Evolutionary conservation across 2,797 vertebrate genomes (phyloP).

Genomic region (Phalanger gymnotis): DNA sequence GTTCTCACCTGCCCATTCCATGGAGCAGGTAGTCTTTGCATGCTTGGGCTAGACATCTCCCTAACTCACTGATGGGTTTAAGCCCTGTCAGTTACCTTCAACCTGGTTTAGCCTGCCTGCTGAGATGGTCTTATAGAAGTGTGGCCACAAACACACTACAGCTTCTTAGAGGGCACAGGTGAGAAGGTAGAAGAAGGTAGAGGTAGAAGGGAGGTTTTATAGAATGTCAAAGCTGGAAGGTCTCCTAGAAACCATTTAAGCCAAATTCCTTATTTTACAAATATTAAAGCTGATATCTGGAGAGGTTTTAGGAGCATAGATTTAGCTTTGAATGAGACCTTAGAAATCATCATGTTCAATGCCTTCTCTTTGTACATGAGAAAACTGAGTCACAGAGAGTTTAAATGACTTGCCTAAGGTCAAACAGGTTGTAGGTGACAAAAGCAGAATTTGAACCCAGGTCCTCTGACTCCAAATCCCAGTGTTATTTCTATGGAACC

Average conservation of each 20-base stretch:
- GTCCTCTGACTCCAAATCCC: neutral
- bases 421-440: neutral
- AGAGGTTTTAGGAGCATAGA: neutral
- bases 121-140: neutral
- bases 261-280: neutral
- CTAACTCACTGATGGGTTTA: neutral
- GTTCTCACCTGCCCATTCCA: neutral
- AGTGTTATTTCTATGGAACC: neutral
- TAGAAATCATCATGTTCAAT: neutral
- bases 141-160: neutral
- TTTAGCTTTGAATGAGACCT: neutral
- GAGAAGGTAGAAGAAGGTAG: neutral
- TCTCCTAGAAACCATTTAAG: neutral
- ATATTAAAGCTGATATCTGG: neutral
- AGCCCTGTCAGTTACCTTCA: no score
- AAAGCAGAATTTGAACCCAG: neutral
- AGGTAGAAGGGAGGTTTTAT: neutral
- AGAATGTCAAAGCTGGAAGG: neutral
- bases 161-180: neutral
- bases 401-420: neutral
- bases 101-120: neutral
- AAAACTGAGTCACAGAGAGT: neutral
- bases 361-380: neutral
- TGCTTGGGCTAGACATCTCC: neutral
- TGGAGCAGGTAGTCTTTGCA: neutral